Percentiles rank a stretch among this genome's conserved stretches.
Conservation (phyloP, 2,888 invertebrate species). For the Cephus pulcher region DNA sequence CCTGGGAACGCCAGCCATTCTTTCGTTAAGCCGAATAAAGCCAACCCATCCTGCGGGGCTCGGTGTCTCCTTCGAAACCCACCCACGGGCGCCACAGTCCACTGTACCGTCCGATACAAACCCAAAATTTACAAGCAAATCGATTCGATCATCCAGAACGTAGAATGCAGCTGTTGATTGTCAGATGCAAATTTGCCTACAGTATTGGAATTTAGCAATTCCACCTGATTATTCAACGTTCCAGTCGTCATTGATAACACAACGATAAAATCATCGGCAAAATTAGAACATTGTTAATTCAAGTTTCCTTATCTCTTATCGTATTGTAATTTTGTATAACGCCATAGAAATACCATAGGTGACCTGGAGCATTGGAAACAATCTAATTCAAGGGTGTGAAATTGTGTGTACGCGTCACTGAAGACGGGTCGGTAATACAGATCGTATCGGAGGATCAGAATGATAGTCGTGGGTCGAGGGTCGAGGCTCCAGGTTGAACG, state of each 20-base stretch:
- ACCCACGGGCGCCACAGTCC: not conserved
- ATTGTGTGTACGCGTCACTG: not conserved
- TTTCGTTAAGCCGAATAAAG: slow-evolving; percentile 18
- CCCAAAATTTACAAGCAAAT: not conserved
- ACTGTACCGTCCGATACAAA: not conserved
- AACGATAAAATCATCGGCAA: too few relatives aligned
- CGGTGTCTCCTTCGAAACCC: not conserved
- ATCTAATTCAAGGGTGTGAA: not conserved
- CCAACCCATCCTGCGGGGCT: not conserved
- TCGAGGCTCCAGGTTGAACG: not conserved
- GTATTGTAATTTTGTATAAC: not conserved
- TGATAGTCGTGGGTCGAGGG: not conserved
- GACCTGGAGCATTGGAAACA: not conserved
- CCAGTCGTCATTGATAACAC: too few relatives aligned
- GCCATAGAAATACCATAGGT: not conserved
- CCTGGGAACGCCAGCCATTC: not conserved
- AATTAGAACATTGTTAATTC: not conserved
- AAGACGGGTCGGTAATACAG: not conserved
- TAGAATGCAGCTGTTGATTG: not conserved
- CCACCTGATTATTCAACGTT: not conserved
- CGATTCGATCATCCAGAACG: not conserved
- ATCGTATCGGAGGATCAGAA: not conserved
- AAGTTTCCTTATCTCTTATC: not conserved
- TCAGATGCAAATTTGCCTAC: not conserved
- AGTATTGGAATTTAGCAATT: not conserved